Percentiles rank a stretch among this genome's conserved stretches.
phyloP scores from a whole-genome alignment of 1,140 invertebrate species.

The Caenorhabditis brenneri region DNA sequence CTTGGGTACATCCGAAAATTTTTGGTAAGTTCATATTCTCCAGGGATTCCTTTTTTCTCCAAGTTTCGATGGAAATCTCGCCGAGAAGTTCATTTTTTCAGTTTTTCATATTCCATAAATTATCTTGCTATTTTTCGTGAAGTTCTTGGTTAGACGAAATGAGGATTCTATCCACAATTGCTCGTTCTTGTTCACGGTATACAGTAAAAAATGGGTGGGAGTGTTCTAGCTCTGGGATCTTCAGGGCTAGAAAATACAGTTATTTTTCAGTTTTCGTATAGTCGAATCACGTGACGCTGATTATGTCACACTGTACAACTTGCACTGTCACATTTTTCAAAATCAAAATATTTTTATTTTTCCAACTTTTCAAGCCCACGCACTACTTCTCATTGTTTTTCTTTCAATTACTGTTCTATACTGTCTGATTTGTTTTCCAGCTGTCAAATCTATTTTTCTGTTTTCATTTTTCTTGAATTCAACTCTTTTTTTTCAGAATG shows the following conservation, averaged over 20 bases:
- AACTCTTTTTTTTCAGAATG: slow-evolving; percentile 43
- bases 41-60: too few species aligned
- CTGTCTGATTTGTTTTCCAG: neutral
- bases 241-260: too few species aligned
- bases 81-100: neutral
- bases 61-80: too few species aligned
- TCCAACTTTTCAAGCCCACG: neutral
- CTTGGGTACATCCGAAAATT: too few species aligned
- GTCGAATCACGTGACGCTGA: too few species aligned
- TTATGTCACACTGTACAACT: too few species aligned
- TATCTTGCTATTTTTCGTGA: neutral
- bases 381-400: neutral
- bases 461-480: slow-evolving; percentile 4
- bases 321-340: too few species aligned
- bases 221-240: too few species aligned
- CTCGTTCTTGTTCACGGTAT: neutral
- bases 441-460: neutral
- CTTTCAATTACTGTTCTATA: neutral
- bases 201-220: too few species aligned
- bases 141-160: neutral
- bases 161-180: neutral
- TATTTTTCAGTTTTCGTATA: too few species aligned
- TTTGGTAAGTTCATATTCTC: too few species aligned
- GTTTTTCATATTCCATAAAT: neutral
- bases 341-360: neutral